Evolutionary conservation across 2,797 vertebrate species (phyloP).

Genomic region (Corythornis leucogaster): DNA sequence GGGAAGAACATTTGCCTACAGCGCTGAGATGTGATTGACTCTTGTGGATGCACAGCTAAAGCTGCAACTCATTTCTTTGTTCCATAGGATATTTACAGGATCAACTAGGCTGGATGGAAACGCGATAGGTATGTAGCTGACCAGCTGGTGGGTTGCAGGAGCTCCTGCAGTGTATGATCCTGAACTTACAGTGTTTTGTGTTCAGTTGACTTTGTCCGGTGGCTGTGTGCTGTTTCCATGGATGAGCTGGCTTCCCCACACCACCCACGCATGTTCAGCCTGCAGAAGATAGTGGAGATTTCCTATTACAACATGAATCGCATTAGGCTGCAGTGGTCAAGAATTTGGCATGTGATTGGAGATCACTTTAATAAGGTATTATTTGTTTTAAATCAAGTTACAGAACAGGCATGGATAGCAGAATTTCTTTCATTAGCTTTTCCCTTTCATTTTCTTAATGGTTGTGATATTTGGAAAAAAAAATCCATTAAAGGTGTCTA

Average conservation of each 20-base stretch:
- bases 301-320: constrained; percentile 99
- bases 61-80: not conserved
- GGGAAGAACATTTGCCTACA: not conserved
- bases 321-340: constrained; percentile 95
- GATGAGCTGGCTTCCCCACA: constrained; percentile 93
- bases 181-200: not conserved
- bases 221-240: constrained; percentile 96
- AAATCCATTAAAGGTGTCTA: not conserved
- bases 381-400: not conserved
- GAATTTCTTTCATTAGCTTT: not conserved
- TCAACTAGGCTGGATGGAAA: constrained; percentile 95
- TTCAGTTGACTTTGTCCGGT: constrained; percentile 95
- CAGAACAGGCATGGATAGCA: not conserved
- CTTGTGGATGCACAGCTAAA: not conserved
- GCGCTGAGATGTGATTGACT: not conserved
- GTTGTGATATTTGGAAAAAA: not conserved
- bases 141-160: not conserved
- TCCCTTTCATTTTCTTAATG: not conserved
- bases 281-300: constrained; percentile 98
- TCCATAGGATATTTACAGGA: constrained; percentile 92
- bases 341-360: constrained; percentile 97
- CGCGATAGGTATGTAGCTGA: constrained; percentile 87
- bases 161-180: not conserved
- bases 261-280: constrained; percentile 95
- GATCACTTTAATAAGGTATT: constrained; percentile 97